Evolutionary conservation across 1,140 invertebrate genomes (phyloP).

Genomic region (Apocrypta bakeri): DNA sequence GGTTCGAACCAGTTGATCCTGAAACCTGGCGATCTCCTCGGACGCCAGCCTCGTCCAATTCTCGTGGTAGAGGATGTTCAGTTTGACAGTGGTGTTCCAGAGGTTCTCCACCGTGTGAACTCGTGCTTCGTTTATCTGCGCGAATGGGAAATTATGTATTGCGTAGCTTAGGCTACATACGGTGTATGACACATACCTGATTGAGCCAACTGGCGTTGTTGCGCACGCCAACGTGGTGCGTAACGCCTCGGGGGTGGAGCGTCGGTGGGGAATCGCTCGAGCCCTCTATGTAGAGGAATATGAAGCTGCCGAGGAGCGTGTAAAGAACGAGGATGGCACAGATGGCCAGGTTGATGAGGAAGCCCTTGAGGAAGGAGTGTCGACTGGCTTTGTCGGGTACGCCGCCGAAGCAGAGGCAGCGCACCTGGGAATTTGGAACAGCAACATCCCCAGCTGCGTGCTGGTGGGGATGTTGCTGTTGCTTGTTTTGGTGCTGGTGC

Average conservation of each 20-base stretch:
- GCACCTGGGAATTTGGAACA: conserved; percentile 62
- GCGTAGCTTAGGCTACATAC: too few species aligned
- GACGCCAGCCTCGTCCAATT: conserved; percentile 94
- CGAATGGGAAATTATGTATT: too few species aligned
- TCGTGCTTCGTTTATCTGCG: conserved; percentile 77
- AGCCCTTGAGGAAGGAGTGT: conserved; percentile 80
- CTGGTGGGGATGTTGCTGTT: background rate
- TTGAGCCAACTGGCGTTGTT: conserved; percentile 71
- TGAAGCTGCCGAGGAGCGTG: conserved; percentile 92
- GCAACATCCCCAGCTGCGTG: conserved; percentile 54
- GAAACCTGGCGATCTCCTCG: conserved; percentile 91
- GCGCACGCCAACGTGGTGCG: conserved; percentile 67
- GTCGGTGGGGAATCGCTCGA: conserved; percentile 75
- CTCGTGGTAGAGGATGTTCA: conserved; percentile 95
- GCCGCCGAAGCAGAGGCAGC: conserved; percentile 78
- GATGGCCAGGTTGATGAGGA: conserved; percentile 91
- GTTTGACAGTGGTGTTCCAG: conserved; percentile 94
- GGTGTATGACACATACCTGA: conserved; percentile 67
- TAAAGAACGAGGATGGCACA: conserved; percentile 91
- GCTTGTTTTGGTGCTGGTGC: background rate
- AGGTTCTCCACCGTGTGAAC: conserved; percentile 89
- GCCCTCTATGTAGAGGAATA: conserved; percentile 93
- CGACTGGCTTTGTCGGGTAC: conserved; percentile 56
- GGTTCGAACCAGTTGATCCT: conserved; percentile 87
- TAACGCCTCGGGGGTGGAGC: conserved; percentile 76